Conservation (phyloP, 2,888 invertebrate genomes). For the Mimachlamys varia region DNA sequence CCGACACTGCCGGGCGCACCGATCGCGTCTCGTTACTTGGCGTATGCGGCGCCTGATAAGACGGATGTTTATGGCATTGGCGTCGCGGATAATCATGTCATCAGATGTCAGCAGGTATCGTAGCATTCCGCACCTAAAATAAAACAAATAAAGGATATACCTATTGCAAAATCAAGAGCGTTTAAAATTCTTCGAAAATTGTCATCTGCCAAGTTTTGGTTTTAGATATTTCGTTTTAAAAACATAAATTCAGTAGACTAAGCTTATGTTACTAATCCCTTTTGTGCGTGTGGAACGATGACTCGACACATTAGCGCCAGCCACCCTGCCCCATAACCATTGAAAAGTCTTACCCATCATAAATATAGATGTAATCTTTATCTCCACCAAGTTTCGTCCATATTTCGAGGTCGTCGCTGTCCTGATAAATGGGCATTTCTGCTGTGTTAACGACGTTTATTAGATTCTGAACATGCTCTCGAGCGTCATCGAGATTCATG, state of each 20-base stretch:
- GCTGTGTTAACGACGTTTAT: conserved; percentile 39
- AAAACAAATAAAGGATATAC: background rate
- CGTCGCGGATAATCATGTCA: background rate
- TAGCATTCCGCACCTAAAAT: background rate
- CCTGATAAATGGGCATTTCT: conserved; percentile 71
- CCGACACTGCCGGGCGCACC: conserved; percentile 7
- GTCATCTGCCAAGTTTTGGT: too few relatives aligned
- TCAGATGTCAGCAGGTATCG: background rate
- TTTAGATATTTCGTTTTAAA: too few relatives aligned
- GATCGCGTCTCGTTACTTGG: background rate
- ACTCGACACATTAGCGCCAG: too few relatives aligned
- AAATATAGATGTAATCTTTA: conserved; percentile 77
- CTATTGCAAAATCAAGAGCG: too few relatives aligned
- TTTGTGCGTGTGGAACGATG: too few relatives aligned
- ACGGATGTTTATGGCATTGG: background rate
- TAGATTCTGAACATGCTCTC: conserved; percentile 48
- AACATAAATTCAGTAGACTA: too few relatives aligned
- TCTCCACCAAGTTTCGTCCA: conserved; percentile 69
- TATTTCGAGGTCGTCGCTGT: conserved; percentile 64
- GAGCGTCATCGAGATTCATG: conserved; percentile 56
- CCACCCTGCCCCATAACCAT: too few relatives aligned
- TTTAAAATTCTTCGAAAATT: too few relatives aligned
- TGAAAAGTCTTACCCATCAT: conserved; percentile 69
- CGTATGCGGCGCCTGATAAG: background rate
- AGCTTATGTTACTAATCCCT: too few relatives aligned